phyloP scores from a whole-genome alignment of 2,888 invertebrate genomes.

The Allolobophora icterica region DNA sequence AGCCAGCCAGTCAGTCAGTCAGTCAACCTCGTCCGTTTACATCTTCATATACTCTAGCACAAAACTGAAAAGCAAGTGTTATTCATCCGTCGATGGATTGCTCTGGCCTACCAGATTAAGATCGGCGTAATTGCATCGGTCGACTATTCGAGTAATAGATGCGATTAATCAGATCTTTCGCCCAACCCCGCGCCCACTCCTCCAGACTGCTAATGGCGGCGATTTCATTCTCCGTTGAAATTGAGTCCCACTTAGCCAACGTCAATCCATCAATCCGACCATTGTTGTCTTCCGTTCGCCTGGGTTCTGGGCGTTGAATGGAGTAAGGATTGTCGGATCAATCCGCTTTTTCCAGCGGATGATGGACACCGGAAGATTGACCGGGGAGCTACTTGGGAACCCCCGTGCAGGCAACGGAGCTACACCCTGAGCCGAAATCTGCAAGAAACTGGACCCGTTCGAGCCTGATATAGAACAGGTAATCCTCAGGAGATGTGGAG shows the following conservation, averaged over 20 bases:
- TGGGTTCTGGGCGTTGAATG: background rate
- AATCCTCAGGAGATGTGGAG: too few relatives aligned
- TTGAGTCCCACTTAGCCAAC: background rate
- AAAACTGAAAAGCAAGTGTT: background rate
- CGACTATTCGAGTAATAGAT: background rate
- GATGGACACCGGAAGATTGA: background rate
- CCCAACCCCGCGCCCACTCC: background rate
- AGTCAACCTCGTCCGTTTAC: background rate
- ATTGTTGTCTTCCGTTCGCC: background rate
- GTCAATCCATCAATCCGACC: conserved; percentile 1
- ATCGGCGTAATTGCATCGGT: background rate
- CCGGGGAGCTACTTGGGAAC: too few relatives aligned
- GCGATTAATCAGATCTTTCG: background rate
- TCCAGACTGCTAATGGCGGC: background rate
- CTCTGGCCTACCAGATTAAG: background rate
- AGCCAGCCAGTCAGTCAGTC: background rate
- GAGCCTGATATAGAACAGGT: too few relatives aligned
- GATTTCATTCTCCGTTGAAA: background rate
- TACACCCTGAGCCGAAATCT: too few relatives aligned
- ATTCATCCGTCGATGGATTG: background rate
- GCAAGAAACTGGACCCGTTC: too few relatives aligned
- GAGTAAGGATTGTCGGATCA: background rate
- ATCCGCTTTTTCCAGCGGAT: background rate
- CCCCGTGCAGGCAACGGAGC: too few relatives aligned
- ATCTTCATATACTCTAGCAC: background rate